These are phyloP conservation scores for Austrolebias charrua DNA, from an alignment of 2,797 vertebrate genomes.

Conservation along the genomic window DNA sequence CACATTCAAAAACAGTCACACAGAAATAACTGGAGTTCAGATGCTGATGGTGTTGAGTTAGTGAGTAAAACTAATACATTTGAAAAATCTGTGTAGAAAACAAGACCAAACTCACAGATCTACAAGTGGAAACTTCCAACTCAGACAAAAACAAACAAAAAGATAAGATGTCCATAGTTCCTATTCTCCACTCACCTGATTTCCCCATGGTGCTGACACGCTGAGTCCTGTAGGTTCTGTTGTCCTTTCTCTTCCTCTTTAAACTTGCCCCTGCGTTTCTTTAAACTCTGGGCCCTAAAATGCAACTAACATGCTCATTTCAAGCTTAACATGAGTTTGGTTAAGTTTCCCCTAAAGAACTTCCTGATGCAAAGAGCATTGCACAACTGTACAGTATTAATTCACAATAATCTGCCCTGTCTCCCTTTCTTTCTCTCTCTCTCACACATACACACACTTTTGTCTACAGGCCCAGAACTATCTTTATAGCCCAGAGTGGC, in stretches of 20 bases:
- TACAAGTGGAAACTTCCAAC: slow-evolving; percentile 2
- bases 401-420: slow-evolving; percentile 7
- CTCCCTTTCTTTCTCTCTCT: slow-evolving; percentile 10
- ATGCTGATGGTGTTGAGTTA: slow-evolving; percentile 12
- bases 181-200: slow-evolving; percentile 75
- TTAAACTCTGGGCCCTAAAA: slow-evolving; percentile 19
- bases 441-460: slow-evolving; percentile 7
- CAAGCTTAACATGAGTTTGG: background rate
- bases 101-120: background rate
- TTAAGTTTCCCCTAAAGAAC: slow-evolving; percentile 28
- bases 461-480: slow-evolving; percentile 12
- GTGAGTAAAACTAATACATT: background rate
- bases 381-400: slow-evolving; percentile 15
- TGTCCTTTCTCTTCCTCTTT: slow-evolving; percentile 7
- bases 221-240: slow-evolving; percentile 29
- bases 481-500: slow-evolving; percentile 14
- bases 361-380: slow-evolving; percentile 3
- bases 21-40: slow-evolving; percentile 36
- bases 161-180: slow-evolving; percentile 8
- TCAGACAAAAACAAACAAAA: slow-evolving; percentile 2
- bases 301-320: slow-evolving; percentile 36
- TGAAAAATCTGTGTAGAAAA: background rate
- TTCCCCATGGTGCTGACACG: slow-evolving; percentile 78
- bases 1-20: slow-evolving; percentile 58
- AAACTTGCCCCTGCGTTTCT: slow-evolving; percentile 11